Conservation (phyloP, 2,888 invertebrate species). For the Clostera curtula region DNA sequence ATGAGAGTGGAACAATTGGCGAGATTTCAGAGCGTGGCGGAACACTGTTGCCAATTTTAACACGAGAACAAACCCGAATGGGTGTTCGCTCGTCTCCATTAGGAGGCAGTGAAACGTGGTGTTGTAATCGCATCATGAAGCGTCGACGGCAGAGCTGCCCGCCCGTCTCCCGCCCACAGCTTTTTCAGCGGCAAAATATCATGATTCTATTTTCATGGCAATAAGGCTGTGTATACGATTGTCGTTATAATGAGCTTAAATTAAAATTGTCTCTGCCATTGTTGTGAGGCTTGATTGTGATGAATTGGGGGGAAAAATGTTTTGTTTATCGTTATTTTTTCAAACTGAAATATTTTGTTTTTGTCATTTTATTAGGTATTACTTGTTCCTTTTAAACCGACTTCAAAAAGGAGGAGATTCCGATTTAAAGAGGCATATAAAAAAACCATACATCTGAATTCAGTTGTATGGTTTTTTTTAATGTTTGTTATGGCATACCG, state of each 20-base stretch:
- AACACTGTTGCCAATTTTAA: slow-evolving; percentile 69
- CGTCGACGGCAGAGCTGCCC: slow-evolving; percentile 18
- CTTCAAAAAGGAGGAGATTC: too few relatives aligned
- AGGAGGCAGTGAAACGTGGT: slow-evolving; percentile 78
- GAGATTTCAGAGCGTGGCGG: slow-evolving; percentile 60
- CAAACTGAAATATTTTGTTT: too few relatives aligned
- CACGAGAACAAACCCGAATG: slow-evolving; percentile 59
- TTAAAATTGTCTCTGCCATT: too few relatives aligned
- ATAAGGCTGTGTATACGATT: slow-evolving; percentile 45
- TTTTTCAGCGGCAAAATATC: slow-evolving; percentile 66
- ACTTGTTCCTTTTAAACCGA: too few relatives aligned
- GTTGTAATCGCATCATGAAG: slow-evolving; percentile 80
- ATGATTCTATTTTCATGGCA: slow-evolving; percentile 66
- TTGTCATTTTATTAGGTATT: too few relatives aligned
- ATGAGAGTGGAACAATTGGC: slow-evolving; percentile 64
- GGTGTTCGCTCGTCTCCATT: slow-evolving; percentile 61
- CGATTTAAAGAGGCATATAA: too few relatives aligned
- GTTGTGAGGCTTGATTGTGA: too few relatives aligned
- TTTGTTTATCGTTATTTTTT: too few relatives aligned
- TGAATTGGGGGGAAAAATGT: too few relatives aligned
- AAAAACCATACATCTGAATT: too few relatives aligned
- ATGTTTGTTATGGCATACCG: too few relatives aligned
- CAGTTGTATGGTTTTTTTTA: too few relatives aligned
- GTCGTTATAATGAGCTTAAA: slow-evolving; percentile 52
- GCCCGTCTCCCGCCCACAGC: slow-evolving; percentile 33